Evolutionary conservation across 2,888 invertebrate species (phyloP).

Genomic region (Monoplex corrugatus): DNA sequence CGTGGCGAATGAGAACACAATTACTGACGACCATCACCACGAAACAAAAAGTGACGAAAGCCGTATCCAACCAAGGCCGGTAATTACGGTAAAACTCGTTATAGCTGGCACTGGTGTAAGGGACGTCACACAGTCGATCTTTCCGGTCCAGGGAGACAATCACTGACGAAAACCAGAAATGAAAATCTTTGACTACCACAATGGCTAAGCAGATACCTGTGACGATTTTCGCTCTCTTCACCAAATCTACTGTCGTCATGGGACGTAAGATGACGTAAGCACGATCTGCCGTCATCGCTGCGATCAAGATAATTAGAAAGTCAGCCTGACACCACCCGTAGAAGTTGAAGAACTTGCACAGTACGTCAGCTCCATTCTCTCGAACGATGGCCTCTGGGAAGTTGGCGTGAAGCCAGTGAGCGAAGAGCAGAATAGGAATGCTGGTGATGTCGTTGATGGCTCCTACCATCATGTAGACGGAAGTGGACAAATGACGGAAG

Average conservation of each 20-base stretch:
- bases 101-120: neutral
- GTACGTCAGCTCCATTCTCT: conserved; percentile 60
- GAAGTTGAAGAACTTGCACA: conserved; percentile 74
- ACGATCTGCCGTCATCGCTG: conserved; percentile 70
- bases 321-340: conserved; percentile 72
- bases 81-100: neutral
- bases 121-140: conserved; percentile 54
- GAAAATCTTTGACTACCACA: conserved; percentile 54
- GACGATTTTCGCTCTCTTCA: conserved; percentile 59
- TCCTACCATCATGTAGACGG: conserved; percentile 68
- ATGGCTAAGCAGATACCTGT: conserved; percentile 26
- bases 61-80: conserved; percentile 70
- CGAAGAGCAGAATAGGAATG: conserved; percentile 63
- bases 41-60: conserved; percentile 64
- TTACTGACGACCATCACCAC: conserved; percentile 66
- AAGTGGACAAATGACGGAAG: conserved; percentile 69
- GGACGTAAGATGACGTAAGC: conserved; percentile 70
- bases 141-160: conserved; percentile 48
- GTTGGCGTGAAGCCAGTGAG: conserved; percentile 72
- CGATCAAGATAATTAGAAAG: conserved; percentile 67
- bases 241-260: conserved; percentile 61
- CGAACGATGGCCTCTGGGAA: conserved; percentile 63
- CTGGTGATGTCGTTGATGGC: conserved; percentile 67
- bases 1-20: conserved; percentile 63
- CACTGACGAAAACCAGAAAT: conserved; percentile 54